Conservation (phyloP, 2,888 invertebrate genomes). For the Catonia carolina region DNA sequence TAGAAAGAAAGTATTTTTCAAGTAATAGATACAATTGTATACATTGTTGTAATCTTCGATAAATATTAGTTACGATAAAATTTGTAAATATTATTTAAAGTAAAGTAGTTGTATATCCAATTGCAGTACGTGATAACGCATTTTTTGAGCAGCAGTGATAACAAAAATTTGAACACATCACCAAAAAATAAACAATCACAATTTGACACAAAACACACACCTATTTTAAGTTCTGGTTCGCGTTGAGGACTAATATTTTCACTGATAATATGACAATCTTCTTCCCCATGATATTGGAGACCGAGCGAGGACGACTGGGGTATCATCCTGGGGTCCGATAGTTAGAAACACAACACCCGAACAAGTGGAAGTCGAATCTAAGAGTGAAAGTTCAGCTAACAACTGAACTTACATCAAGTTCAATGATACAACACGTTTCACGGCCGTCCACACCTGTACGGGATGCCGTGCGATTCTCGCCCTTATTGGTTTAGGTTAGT, state of each 20-base stretch:
- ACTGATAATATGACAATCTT: constrained; percentile 16
- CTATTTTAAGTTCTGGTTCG: constrained; percentile 20
- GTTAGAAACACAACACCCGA: constrained; percentile 13
- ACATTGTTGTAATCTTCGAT: too few relatives aligned
- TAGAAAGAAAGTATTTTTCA: too few relatives aligned
- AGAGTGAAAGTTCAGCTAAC: constrained; percentile 33
- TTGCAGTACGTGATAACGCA: too few relatives aligned
- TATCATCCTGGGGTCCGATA: constrained; percentile 1
- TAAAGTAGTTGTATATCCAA: too few relatives aligned
- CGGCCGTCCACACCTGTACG: constrained; percentile 21
- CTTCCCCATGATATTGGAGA: constrained; percentile 8
- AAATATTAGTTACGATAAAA: too few relatives aligned
- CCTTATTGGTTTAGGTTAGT: constrained; percentile 18
- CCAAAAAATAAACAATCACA: too few relatives aligned
- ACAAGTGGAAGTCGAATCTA: constrained; percentile 41
- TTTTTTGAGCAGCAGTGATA: too few relatives aligned
- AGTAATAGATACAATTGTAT: too few relatives aligned
- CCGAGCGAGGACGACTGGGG: neutral
- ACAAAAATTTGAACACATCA: too few relatives aligned
- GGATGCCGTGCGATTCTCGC: constrained; percentile 8
- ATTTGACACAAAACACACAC: constrained; percentile 11
- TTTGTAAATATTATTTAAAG: too few relatives aligned
- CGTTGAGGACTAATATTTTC: constrained; percentile 1
- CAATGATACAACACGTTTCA: constrained; percentile 31
- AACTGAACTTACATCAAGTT: constrained; percentile 26